Evolutionary conservation across 1,140 invertebrate species (phyloP).

Genomic region (Sitobion miscanthi): DNA sequence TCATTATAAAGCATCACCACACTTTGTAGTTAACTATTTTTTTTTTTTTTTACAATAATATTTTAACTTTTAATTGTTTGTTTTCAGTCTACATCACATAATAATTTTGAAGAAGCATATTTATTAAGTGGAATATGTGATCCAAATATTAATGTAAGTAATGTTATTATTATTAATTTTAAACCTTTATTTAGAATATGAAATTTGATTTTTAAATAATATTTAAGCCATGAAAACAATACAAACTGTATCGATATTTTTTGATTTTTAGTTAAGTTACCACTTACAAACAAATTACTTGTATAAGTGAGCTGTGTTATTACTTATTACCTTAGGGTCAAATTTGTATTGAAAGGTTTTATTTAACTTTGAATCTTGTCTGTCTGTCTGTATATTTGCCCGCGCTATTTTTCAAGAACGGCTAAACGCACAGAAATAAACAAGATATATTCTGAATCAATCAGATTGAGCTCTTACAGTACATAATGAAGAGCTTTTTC

Average conservation of each 20-base stretch:
- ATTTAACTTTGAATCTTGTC: too few relatives aligned
- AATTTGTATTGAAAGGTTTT: too few relatives aligned
- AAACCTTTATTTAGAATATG: neutral
- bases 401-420: too few relatives aligned
- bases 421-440: too few relatives aligned
- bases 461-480: too few relatives aligned
- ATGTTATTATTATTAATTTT: neutral
- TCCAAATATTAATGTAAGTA: slow-evolving; percentile 46
- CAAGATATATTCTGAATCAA: too few relatives aligned
- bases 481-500: too few relatives aligned
- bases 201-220: neutral
- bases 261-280: neutral
- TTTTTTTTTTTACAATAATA: neutral
- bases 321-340: too few relatives aligned
- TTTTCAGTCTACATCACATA: neutral
- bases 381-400: too few relatives aligned
- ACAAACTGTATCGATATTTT: neutral
- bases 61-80: neutral
- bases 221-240: neutral
- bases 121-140: slow-evolving; percentile 33
- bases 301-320: too few relatives aligned
- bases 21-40: neutral
- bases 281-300: neutral
- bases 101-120: slow-evolving; percentile 3
- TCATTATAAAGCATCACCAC: neutral